Conservation (phyloP, 1,140 invertebrate genomes). For the Lepidurus arcticus region DNA sequence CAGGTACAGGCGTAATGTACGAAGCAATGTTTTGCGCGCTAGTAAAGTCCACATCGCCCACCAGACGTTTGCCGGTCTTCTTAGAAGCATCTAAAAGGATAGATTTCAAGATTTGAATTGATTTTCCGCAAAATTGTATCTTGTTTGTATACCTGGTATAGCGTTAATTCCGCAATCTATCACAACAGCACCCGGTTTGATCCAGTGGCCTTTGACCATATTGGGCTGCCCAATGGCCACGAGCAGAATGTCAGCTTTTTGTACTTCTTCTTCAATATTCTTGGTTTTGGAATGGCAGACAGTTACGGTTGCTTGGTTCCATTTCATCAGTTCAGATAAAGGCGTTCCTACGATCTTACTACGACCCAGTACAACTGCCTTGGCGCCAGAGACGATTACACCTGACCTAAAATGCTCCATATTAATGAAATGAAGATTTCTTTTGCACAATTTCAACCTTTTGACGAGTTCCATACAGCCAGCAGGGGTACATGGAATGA, state of each 20-base stretch:
- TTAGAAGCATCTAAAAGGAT: conserved; percentile 62
- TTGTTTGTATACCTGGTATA: conserved; percentile 63
- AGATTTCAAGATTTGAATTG: background rate
- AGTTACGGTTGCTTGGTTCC: conserved; percentile 94
- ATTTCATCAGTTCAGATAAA: conserved; percentile 86
- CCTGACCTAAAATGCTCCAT: conserved; percentile 54
- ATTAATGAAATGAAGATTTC: background rate
- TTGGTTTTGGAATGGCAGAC: conserved; percentile 92
- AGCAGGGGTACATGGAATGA: conserved; percentile 87
- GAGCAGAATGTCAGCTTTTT: conserved; percentile 86
- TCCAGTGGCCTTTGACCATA: conserved; percentile 91
- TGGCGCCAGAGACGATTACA: conserved; percentile 70
- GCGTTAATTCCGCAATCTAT: conserved; percentile 99
- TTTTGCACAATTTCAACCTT: conserved; percentile 47
- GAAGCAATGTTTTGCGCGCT: conserved; percentile 72
- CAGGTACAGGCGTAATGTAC: conserved; percentile 94
- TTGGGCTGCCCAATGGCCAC: conserved; percentile 88
- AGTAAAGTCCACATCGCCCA: conserved; percentile 90
- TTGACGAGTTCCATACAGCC: conserved; percentile 90
- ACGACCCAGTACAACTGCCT: conserved; percentile 88
- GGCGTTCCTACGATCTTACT: conserved; percentile 98
- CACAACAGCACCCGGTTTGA: conserved; percentile 97
- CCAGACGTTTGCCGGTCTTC: conserved; percentile 72
- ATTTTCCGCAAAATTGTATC: conserved; percentile 14
- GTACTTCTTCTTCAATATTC: conserved; percentile 70